These are phyloP conservation scores for Hydrozoanthus tunicans DNA, from an alignment of 64 coral and sea anemone genomes.

Conservation along the genomic window DNA sequence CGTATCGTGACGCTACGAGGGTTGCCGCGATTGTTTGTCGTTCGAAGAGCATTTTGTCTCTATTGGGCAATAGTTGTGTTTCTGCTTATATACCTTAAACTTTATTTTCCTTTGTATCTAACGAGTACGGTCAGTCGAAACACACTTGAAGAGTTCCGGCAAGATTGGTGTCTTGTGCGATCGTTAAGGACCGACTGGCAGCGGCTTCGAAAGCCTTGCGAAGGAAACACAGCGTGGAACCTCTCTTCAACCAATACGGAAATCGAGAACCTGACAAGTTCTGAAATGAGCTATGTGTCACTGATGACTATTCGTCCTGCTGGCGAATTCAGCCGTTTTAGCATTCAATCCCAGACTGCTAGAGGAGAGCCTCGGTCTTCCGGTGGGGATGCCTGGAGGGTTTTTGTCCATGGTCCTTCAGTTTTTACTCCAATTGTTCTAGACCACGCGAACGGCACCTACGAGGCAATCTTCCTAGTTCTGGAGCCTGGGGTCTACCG, in stretches of 20 bases:
- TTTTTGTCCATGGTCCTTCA: conserved; percentile 67
- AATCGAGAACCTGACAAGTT: conserved; percentile 64
- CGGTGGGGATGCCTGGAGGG: conserved; percentile 75
- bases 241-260: neutral
- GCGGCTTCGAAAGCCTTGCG: conserved; percentile 36
- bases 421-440: conserved; percentile 68
- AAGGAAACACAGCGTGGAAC: conserved; percentile 40
- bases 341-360: conserved; percentile 77
- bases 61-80: conserved; percentile 66
- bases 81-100: conserved; percentile 73
- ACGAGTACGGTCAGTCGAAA: conserved; percentile 70
- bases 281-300: conserved; percentile 69
- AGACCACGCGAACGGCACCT: conserved; percentile 78
- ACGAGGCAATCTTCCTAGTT: conserved; percentile 79
- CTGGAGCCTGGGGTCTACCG: conserved; percentile 78
- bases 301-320: conserved; percentile 65
- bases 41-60: conserved; percentile 70
- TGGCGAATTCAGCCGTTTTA: conserved; percentile 80
- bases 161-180: conserved; percentile 76
- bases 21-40: conserved; percentile 69
- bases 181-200: conserved; percentile 58
- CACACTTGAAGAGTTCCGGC: conserved; percentile 64
- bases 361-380: conserved; percentile 24
- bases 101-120: conserved; percentile 73
- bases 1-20: conserved; percentile 62